Base-by-base conservation (phyloP, 2,888 invertebrate species). In the Ophonus ardosiacus region DNA sequence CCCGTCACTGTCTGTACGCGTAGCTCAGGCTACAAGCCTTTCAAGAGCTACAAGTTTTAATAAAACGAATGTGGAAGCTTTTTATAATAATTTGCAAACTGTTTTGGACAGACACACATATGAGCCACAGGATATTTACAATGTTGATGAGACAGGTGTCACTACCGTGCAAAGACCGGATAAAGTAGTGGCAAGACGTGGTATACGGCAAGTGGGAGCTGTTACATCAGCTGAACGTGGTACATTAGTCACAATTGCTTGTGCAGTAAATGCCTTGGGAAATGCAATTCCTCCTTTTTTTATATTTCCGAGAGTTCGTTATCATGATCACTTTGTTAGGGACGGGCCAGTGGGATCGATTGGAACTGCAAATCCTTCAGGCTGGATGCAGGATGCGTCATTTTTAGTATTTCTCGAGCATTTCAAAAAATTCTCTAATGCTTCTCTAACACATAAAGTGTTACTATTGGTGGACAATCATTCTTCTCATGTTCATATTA, bases 301-400 rank as follows among this genome's bases (percentile, higher is more conserved):
- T 85, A 86, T 89, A 31, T 89, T 89, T 86, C 88, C 88, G 15
- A 43, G 87, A 78, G 85, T 24, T 65, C 24, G 65, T 43, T 43
- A 43, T 43, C 43, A 43, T 43, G 43, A 43, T 43, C 88, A 89
- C 21, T 84, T 89, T 90, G 85, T 82, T 90, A 17, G 86, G 86
- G 5, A 87, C 79, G 89, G 87, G 13, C 89, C 90, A 51, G 31
- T 85, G 57, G 88, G 88, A 15, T 86, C 85, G 88, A 89, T 87
- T 88, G 88, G 18, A 89, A 89, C 0, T 89, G 40, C 40, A 40
- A 40, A 40, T 40, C 40, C 40, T 40, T 40, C 40, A 40, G 40
- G 43, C 43, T 43, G 89, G 89, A 89, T 90, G 88, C 87, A 86
- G 61, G 86, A 86, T 51, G 86, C 86, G n/a, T 31, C 82, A 15